These are phyloP conservation scores for Netelia melanura DNA, from an alignment of 2,888 invertebrate genomes.

Conservation along the genomic window DNA sequence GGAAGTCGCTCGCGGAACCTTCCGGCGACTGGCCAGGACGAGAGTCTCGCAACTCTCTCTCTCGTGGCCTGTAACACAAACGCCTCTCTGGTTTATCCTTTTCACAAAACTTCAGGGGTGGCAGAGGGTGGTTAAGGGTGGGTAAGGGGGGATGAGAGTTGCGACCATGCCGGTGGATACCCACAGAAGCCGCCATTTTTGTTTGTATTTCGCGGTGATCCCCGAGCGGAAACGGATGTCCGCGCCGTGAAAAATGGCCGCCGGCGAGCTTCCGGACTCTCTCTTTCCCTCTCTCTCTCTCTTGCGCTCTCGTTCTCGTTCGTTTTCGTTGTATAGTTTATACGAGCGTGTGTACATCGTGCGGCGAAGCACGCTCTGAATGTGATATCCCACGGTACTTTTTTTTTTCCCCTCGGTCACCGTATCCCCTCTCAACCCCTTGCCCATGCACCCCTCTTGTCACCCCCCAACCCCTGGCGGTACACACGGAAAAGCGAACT, in stretches of 20 bases:
- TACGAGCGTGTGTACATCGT: constrained; percentile 41
- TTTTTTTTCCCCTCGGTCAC: constrained; percentile 45
- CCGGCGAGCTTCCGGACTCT: constrained; percentile 78
- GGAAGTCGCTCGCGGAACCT: not conserved
- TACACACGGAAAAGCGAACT: constrained; percentile 59
- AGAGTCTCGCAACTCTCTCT: constrained; percentile 33
- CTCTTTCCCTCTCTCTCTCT: constrained; percentile 1
- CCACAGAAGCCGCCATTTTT: constrained; percentile 75
- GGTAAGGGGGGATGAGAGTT: not conserved
- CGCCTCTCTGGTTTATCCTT: constrained; percentile 35
- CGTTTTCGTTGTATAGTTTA: constrained; percentile 32
- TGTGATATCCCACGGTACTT: constrained; percentile 55
- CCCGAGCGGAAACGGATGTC: constrained; percentile 82
- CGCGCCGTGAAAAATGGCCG: constrained; percentile 83
- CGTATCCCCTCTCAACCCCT: constrained; percentile 40
- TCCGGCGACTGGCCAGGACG: constrained; percentile 13
- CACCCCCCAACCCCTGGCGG: constrained; percentile 47
- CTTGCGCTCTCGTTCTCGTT: not conserved
- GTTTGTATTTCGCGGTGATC: constrained; percentile 81
- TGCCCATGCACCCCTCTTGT: constrained; percentile 30
- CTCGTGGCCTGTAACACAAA: constrained; percentile 2
- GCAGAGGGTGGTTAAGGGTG: not conserved
- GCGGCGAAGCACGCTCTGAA: constrained; percentile 39
- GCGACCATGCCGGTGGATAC: constrained; percentile 63
- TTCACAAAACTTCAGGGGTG: constrained; percentile 7